phyloP scores from a whole-genome alignment of 2,113 vertebrate genomes.

The Porphyrio hochstetteri region DNA sequence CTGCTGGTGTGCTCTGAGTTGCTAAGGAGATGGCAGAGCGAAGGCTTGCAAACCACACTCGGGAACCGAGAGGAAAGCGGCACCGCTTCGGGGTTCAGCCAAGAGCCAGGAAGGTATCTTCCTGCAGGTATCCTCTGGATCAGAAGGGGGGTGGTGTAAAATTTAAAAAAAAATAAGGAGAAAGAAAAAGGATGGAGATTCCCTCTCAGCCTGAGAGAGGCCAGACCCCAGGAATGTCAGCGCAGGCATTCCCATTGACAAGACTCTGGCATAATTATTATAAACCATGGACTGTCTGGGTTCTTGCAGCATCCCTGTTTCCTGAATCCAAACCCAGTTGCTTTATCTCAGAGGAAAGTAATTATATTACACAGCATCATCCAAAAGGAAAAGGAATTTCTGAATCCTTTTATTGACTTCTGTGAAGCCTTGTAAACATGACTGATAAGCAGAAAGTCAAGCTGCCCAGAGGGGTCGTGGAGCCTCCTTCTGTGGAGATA shows the following conservation, averaged over 20 bases:
- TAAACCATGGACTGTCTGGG: background rate
- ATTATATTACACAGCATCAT: background rate
- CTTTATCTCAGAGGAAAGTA: background rate
- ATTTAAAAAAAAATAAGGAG: accelerated
- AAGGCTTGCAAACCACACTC: background rate
- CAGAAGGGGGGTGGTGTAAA: background rate
- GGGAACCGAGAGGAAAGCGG: background rate
- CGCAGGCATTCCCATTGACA: background rate
- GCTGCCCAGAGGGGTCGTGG: background rate
- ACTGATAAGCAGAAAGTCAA: background rate
- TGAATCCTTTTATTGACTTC: background rate
- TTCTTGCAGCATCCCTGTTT: background rate
- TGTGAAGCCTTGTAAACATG: background rate
- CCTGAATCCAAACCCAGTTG: background rate
- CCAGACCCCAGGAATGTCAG: background rate
- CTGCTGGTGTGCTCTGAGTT: conserved; percentile 47
- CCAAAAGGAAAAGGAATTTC: background rate
- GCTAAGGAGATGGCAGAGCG: conserved; percentile 55
- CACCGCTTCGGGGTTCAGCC: background rate
- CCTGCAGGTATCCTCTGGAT: background rate
- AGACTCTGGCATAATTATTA: background rate
- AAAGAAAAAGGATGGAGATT: background rate
- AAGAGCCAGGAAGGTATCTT: background rate
- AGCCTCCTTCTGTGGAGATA: too few relatives aligned
- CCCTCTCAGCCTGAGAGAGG: conserved; percentile 17